These are phyloP conservation scores for Drosophila putrida DNA, from an alignment of 2,888 invertebrate genomes.

Conservation along the genomic window DNA sequence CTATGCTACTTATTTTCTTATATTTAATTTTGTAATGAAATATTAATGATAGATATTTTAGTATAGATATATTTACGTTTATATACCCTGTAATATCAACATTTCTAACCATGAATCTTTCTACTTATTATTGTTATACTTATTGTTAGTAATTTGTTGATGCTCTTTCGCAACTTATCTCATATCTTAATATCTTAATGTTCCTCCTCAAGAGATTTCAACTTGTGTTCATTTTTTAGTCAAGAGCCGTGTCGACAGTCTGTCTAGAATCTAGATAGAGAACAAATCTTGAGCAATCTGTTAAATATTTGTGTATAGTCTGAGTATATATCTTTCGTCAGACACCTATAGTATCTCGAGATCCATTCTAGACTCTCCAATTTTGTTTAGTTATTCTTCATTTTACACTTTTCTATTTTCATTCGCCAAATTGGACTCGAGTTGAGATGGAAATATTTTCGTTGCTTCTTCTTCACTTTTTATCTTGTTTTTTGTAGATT, in stretches of 20 bases:
- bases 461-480: neutral
- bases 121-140: neutral
- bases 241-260: slow-evolving; percentile 27
- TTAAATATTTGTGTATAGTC: slow-evolving; percentile 28
- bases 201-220: slow-evolving; percentile 1
- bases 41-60: too few relatives aligned
- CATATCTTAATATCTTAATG: slow-evolving; percentile 18
- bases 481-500: neutral
- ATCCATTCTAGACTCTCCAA: slow-evolving; percentile 1
- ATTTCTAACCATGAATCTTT: neutral
- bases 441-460: slow-evolving; percentile 33
- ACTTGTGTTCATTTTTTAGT: neutral
- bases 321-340: slow-evolving; percentile 36
- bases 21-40: too few relatives aligned
- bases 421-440: slow-evolving; percentile 47
- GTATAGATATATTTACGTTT: neutral
- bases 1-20: too few relatives aligned
- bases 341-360: slow-evolving; percentile 23
- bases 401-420: slow-evolving; percentile 13
- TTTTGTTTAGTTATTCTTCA: slow-evolving; percentile 6
- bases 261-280: slow-evolving; percentile 11
- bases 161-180: slow-evolving; percentile 21
- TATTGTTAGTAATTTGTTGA: slow-evolving; percentile 5
- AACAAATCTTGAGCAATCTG: slow-evolving; percentile 26
- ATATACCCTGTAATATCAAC: too few relatives aligned